Evolutionary conservation across 2,113 vertebrate species (phyloP), one percentile per base, ranked within the genome.

Genomic region (Phaethon lepturus): DNA sequence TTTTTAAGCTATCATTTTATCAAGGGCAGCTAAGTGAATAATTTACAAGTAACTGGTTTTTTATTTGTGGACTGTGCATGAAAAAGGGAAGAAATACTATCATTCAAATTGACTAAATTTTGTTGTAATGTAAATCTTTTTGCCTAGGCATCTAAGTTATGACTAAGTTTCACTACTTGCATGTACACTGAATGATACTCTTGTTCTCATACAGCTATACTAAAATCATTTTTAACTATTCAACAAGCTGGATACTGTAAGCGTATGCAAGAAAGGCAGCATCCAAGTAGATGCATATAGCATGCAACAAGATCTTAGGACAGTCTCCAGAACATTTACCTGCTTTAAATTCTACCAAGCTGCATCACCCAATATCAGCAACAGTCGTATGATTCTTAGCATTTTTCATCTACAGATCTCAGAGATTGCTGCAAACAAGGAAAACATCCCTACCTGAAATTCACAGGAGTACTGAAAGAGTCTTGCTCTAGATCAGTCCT

Each of bases 21-120:
- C 63, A 94, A 84, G 79, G 58, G 38, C 59, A 92, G 26, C 55
- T 71, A 83, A 94, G 80, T 89, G 63, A 94, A 84, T 97, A 96
- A 92, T 88, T 95, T 90, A 91, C 50, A 83, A 86, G 50, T 80
- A 83, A 26, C 68, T 82, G 6, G 0, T 8, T 23, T 71, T 87
- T 72, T 25, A 47, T 64, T 92, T 91, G 45, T 15, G 26, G 15
- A 74, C 4, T 17, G 5, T 62, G 63, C 49, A 83, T 38, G 63
- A 86, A 86, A 80, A 92, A 80, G 31, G 31, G 13, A 82, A 59
- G 23, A 91, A 83, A 86, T 93, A 50, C 38, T 62, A 33, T 49
- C 38, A 63, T 58, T 95, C 59, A 71, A 49, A 84, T 38, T 62
- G 45, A 24, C 26, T 88, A 18, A 33, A 2, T 71, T 83, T 91